Evolutionary conservation across 2,113 vertebrate genomes (phyloP), one percentile per base, ranked within the genome.

Genomic region (Acanthisitta chloris): DNA sequence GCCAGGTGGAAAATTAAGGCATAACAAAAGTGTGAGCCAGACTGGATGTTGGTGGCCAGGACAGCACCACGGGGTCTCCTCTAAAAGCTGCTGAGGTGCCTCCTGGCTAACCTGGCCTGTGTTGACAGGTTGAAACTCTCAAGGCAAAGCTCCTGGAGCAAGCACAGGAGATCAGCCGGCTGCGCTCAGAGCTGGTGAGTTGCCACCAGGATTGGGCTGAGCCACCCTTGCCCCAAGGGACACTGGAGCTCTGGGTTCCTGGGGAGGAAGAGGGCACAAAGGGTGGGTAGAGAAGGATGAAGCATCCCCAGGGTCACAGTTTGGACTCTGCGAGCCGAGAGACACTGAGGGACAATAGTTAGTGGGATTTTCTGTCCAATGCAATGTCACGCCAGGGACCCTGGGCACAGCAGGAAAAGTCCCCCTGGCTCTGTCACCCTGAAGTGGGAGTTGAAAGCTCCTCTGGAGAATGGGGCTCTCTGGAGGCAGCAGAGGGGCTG

Each of bases 121-220:
- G 65, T 70, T 34, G 18, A 23, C 97, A 99, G 99, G 98, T 99
- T 95, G 98, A 98, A 96, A 98, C 96, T 94, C 98, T 99, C 98
- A 99, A 99, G 98, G 97, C 97, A 67, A 98, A 99, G 96, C 97
- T 99, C 90, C 86, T 98, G 88, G 97, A 98, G 96, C 99, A 99
- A 96, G 98, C 98, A 0, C 98, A 98, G 98, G 99, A 99, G 98
- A 98, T 99, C 97, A 97, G 98, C 97, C 98, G 98, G 96, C 98
- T 99, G 78, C 98, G 97, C 93, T 99, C 98, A 0, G 98, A 98
- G 90, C 98, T 98, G 99, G 99, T 99, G 97, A 98, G 98, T 85
- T 65, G 74, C 69, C 58, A 4, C 34, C 0, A 5, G 28, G 25
- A 6, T 55, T 1, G 57, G 66, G 36, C 51, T 34, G 55, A 71